Conservation (phyloP, 2,888 invertebrate genomes). For the Xylocampa areola region DNA sequence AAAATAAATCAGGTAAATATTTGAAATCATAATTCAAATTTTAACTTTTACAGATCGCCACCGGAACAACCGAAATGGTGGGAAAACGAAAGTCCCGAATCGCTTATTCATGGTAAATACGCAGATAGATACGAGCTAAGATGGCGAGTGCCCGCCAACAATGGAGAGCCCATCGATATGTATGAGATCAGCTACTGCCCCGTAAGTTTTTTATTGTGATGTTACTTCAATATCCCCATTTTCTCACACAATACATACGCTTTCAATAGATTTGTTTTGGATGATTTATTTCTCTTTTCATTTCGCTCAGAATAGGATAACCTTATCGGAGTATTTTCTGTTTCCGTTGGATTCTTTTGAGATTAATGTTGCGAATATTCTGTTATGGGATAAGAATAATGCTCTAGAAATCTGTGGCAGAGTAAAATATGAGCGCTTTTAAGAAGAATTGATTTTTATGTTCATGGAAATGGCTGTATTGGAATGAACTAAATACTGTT, state of each 20-base stretch:
- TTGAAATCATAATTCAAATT: slow-evolving; percentile 14
- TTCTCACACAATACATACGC: slow-evolving; percentile 46
- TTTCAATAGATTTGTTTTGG: slow-evolving; percentile 71
- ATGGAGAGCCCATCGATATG: slow-evolving; percentile 96
- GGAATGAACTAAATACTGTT: too few species aligned
- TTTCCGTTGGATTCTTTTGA: slow-evolving; percentile 10
- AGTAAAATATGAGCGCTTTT: too few species aligned
- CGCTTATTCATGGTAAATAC: slow-evolving; percentile 88
- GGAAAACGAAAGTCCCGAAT: slow-evolving; percentile 81
- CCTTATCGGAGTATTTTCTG: slow-evolving; percentile 25
- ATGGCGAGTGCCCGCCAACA: slow-evolving; percentile 96
- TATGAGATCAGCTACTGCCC: slow-evolving; percentile 95
- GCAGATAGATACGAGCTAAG: slow-evolving; percentile 94
- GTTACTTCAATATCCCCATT: slow-evolving; percentile 42
- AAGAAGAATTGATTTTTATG: too few species aligned
- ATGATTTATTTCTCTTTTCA: slow-evolving; percentile 71
- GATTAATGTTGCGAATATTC: slow-evolving; percentile 19
- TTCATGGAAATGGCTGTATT: too few species aligned
- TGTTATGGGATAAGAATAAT: slow-evolving; percentile 11
- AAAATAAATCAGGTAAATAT: slow-evolving; percentile 12
- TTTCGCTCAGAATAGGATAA: slow-evolving; percentile 35
- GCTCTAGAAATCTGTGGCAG: background rate
- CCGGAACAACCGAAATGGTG: slow-evolving; percentile 92
- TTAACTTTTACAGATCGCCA: slow-evolving; percentile 86
- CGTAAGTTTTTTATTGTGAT: slow-evolving; percentile 86